Conservation (phyloP, 2,888 invertebrate species). For the Erebia palarica region DNA sequence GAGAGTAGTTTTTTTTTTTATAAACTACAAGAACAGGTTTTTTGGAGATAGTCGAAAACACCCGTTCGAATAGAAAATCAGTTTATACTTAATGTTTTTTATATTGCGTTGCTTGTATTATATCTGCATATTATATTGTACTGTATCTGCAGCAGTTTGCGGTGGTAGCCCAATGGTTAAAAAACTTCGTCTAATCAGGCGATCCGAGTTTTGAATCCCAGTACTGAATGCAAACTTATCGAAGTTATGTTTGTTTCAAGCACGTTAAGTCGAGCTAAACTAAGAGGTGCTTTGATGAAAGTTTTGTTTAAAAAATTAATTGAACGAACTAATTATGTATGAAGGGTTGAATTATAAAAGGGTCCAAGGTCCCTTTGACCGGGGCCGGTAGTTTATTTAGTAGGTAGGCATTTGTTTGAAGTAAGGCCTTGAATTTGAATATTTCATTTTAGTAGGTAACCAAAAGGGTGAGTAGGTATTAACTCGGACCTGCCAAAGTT, state of each 20-base stretch:
- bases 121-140: too few species aligned
- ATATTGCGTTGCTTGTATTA: too few species aligned
- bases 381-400: neutral
- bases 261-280: neutral
- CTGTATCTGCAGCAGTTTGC: too few species aligned
- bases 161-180: too few species aligned
- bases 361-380: constrained; percentile 5
- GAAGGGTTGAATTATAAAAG: constrained; percentile 13
- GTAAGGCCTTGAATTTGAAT: constrained; percentile 6
- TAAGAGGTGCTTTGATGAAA: neutral
- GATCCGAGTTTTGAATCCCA: too few species aligned
- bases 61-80: too few species aligned
- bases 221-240: too few species aligned
- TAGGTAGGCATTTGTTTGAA: neutral
- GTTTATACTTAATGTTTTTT: too few species aligned
- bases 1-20: neutral
- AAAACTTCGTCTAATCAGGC: neutral
- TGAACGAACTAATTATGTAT: neutral
- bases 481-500: neutral
- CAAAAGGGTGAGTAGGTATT: neutral
- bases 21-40: neutral
- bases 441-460: neutral
- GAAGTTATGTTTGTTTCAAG: too few species aligned
- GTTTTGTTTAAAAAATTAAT: constrained; percentile 6
- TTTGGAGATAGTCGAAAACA: neutral